Conservation (phyloP, 2,113 vertebrate genomes). For the Odocoileus hemionus region DNA sequence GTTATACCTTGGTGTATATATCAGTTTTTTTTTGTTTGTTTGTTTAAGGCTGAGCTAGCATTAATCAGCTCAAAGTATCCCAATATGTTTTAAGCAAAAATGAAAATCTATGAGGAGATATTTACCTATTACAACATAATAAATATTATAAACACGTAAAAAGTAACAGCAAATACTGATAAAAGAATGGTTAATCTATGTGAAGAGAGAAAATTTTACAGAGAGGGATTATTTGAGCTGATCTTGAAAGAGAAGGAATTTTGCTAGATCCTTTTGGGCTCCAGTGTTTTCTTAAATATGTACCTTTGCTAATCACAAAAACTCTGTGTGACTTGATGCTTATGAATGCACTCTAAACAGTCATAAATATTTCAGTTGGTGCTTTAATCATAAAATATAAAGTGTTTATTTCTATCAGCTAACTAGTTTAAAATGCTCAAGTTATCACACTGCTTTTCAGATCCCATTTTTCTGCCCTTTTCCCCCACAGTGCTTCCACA, state of each 20-base stretch:
- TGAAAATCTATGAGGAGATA: not conserved
- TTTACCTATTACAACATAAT: not conserved
- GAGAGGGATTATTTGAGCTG: not conserved
- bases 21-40: not conserved
- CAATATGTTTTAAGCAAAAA: not conserved
- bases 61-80: not conserved
- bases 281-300: not conserved
- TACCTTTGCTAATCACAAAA: conserved; percentile 16
- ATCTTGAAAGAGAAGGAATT: not conserved
- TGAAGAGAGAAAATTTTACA: not conserved
- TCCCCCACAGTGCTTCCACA: not conserved
- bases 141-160: not conserved
- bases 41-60: not conserved
- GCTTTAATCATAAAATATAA: not conserved
- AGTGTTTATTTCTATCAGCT: not conserved
- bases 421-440: not conserved
- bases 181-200: not conserved
- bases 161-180: not conserved
- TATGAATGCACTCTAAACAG: not conserved
- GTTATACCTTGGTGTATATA: not conserved
- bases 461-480: not conserved
- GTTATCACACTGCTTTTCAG: not conserved
- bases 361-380: not conserved
- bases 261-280: not conserved
- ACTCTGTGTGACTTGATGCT: not conserved